Evolutionary conservation across 2,113 vertebrate genomes (phyloP).

Genomic region (Nycticorax nycticorax): DNA sequence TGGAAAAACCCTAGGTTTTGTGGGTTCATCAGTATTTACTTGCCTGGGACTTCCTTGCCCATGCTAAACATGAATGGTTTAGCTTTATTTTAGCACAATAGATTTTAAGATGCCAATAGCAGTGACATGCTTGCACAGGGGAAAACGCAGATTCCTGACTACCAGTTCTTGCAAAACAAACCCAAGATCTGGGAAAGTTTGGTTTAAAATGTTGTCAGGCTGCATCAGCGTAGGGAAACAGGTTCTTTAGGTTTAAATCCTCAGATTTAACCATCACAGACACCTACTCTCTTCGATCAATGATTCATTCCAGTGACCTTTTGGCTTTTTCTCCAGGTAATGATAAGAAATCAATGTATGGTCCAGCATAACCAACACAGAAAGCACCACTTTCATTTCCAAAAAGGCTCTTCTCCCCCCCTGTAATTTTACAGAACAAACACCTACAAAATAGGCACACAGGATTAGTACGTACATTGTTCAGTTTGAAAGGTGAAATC

Average conservation of each 20-base stretch:
- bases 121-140: neutral
- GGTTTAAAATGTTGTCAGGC: neutral
- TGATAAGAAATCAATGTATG: neutral
- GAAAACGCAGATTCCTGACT: neutral
- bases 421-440: neutral
- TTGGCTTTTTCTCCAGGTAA: neutral
- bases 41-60: neutral
- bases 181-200: neutral
- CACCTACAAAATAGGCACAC: neutral
- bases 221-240: neutral
- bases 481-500: constrained; percentile 49
- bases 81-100: neutral
- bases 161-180: neutral
- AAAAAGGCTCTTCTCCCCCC: neutral
- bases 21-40: neutral
- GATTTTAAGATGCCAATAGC: neutral
- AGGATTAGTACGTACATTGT: neutral
- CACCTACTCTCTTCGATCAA: neutral
- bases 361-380: neutral
- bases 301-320: neutral
- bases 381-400: neutral
- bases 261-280: neutral
- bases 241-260: neutral
- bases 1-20: neutral
- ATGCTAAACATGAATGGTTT: neutral